Base-by-base conservation (phyloP, 2,113 vertebrate genomes). In the Zeus faber region DNA sequence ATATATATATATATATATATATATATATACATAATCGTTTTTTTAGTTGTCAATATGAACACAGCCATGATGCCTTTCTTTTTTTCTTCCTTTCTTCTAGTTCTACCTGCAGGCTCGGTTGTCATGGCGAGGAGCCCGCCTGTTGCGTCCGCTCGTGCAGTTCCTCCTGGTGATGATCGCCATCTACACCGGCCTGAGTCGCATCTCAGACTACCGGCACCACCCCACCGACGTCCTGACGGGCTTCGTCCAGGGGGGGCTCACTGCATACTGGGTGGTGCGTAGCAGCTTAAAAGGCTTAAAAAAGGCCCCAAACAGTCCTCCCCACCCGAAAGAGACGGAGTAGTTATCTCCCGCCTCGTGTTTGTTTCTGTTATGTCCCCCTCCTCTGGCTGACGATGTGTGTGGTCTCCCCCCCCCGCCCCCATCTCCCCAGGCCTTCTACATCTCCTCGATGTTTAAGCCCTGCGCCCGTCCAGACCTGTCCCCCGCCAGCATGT, bases 221-320 rank as follows among this genome's bases (percentile, higher is more conserved):
- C 91, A 92, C 54, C 89, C 87, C 1, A 71, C 79, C 0, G 89
- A 93, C 1, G 87, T 90, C 45, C 50, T 87, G 23, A 77, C 86
- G 0, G 86, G 91, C 40, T 90, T 90, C 73, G 76, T 91, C 25
- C 91, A 93, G 58, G 91, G 92, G 37, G 90, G 83, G 0, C 74
- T 91, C 44, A 91, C 89, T 0, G 93, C 91, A 1, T 91, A 88
- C 83, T 93, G 90, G 89, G 90, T 90, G 87, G 89, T 91, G 85
- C 60, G 90, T 82, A 54, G 47, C 51, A 1, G 2, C 14, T 9
- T 16, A 2, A 8, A 10, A 54, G n/a, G n/a, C n/a, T n/a, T n/a
- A n/a, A n/a, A n/a, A n/a, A n/a, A n/a, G n/a, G n/a, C n/a, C n/a
- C n/a, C n/a, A n/a, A n/a, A n/a, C 27, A 29, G 4, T 9, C 4